Evolutionary conservation across 2,888 invertebrate species (phyloP).

Genomic region (Dendrolimus pini): DNA sequence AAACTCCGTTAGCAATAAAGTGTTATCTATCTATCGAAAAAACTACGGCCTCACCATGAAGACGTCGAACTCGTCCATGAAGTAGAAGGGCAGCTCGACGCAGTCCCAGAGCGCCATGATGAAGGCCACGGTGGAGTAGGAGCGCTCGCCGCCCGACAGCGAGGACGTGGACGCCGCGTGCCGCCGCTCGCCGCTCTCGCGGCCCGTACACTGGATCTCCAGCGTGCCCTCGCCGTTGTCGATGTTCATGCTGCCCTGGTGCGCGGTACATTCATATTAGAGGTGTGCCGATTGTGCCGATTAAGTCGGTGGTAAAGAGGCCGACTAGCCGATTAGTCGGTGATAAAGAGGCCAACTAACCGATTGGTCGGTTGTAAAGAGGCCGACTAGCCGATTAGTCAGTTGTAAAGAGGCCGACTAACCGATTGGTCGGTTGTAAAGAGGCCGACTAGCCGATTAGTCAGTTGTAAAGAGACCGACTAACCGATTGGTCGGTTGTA

Average conservation of each 20-base stretch:
- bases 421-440: no score
- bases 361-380: no score
- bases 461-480: neutral
- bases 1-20: no score
- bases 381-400: no score
- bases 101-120: constrained; percentile 95
- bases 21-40: no score
- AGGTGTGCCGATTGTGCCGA: no score
- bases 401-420: no score
- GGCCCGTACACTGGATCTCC: constrained; percentile 47
- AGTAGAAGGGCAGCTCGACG: constrained; percentile 93
- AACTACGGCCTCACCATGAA: constrained; percentile 89
- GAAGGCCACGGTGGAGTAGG: constrained; percentile 96
- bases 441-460: no score
- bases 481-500: no score
- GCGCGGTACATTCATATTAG: neutral
- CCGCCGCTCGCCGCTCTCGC: constrained; percentile 26
- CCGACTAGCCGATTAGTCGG: no score
- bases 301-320: no score
- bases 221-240: constrained; percentile 39
- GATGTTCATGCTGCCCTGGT: constrained; percentile 76
- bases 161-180: constrained; percentile 68
- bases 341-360: neutral
- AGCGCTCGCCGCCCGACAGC: constrained; percentile 96
- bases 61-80: constrained; percentile 97